Conservation (phyloP, 1,140 invertebrate species). For the Mycetomoellerius zeteki region DNA sequence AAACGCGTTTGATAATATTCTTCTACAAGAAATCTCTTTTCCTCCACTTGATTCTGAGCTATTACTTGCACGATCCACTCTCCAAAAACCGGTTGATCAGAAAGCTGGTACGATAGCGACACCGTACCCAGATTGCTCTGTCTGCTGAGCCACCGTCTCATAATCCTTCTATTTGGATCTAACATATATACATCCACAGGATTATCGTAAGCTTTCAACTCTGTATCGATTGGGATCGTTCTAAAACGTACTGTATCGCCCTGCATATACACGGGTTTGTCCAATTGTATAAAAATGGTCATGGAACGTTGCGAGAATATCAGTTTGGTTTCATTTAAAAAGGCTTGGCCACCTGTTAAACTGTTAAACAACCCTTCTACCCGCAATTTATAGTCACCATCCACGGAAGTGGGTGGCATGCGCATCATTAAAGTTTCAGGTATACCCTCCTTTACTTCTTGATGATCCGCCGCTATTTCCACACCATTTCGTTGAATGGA, state of each 20-base stretch:
- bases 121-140: slow-evolving; percentile 97
- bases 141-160: slow-evolving; percentile 96
- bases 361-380: slow-evolving; percentile 96
- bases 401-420: slow-evolving; percentile 93
- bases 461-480: slow-evolving; percentile 92
- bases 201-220: slow-evolving; percentile 94
- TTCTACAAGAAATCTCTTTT: slow-evolving; percentile 95
- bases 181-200: slow-evolving; percentile 96
- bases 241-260: slow-evolving; percentile 95
- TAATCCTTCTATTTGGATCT: slow-evolving; percentile 94
- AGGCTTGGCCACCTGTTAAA: slow-evolving; percentile 94
- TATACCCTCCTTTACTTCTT: slow-evolving; percentile 92
- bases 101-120: slow-evolving; percentile 95
- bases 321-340: slow-evolving; percentile 93
- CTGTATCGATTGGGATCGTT: slow-evolving; percentile 95
- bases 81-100: slow-evolving; percentile 96
- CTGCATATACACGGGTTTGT: slow-evolving; percentile 98
- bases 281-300: slow-evolving; percentile 98
- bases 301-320: slow-evolving; percentile 95
- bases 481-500: slow-evolving; percentile 95
- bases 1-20: slow-evolving; percentile 98
- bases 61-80: slow-evolving; percentile 96
- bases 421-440: slow-evolving; percentile 94
- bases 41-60: slow-evolving; percentile 95
- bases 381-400: slow-evolving; percentile 94